Percentiles rank a stretch among this genome's conserved stretches.
phyloP scores from a whole-genome alignment of 2,888 invertebrate genomes.

The Agonopterix arenella region DNA sequence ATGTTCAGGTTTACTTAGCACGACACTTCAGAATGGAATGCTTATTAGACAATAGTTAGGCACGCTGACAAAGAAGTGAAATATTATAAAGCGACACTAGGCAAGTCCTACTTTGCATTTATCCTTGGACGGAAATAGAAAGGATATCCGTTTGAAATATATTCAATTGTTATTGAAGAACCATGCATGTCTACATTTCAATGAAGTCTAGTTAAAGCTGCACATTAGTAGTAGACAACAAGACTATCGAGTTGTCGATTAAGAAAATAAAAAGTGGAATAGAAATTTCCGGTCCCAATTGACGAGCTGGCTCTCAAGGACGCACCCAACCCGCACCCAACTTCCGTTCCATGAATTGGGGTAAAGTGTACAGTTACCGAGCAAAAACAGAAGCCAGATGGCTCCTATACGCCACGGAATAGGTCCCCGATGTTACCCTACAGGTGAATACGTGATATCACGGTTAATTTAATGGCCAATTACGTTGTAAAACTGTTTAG shows the following conservation, averaged over 20 bases:
- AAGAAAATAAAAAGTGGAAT: conserved; percentile 30
- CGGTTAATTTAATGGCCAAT: conserved; percentile 33
- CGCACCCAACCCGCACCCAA: conserved; percentile 65
- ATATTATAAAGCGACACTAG: conserved; percentile 39
- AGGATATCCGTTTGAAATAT: conserved; percentile 65
- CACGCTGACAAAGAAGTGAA: conserved; percentile 46
- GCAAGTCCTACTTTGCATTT: conserved; percentile 52
- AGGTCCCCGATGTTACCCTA: conserved; percentile 13
- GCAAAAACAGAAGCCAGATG: conserved; percentile 41
- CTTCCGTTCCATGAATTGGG: conserved; percentile 62
- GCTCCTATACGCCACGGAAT: neutral
- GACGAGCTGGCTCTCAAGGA: conserved; percentile 48
- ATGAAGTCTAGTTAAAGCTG: too few species aligned
- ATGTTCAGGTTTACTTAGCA: conserved; percentile 3
- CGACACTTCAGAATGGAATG: conserved; percentile 6
- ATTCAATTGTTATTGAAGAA: conserved; percentile 1
- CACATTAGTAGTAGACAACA: too few species aligned
- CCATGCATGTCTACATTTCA: neutral
- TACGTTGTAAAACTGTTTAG: conserved; percentile 37
- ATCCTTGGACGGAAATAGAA: conserved; percentile 68
- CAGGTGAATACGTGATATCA: conserved; percentile 24
- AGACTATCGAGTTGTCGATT: conserved; percentile 2
- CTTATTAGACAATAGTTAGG: conserved; percentile 5
- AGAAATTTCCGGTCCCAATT: conserved; percentile 54
- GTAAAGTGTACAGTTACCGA: conserved; percentile 40